A percentile compares a stretch with the other conserved stretches of the same genome.
phyloP scores from a whole-genome alignment of 1,140 invertebrate genomes.

The Plectrocnemia conspersa region DNA sequence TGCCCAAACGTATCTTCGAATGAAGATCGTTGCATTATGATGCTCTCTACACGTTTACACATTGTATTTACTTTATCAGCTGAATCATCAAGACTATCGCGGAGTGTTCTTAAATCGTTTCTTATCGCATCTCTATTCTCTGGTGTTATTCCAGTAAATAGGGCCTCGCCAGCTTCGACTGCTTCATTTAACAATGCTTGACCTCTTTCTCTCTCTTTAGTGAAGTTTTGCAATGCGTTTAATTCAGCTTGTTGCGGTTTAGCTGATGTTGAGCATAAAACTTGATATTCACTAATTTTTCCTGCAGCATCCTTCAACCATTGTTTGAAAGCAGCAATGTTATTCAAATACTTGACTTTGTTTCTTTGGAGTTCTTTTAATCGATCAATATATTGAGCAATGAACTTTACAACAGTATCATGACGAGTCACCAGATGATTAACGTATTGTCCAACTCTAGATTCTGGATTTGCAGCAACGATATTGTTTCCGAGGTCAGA shows the following conservation, averaged over 20 bases:
- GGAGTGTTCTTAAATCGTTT: conserved; percentile 71
- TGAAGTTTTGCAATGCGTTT: conserved; percentile 68
- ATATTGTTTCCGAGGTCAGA: conserved; percentile 66
- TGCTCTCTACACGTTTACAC: conserved; percentile 79
- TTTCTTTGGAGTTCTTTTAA: conserved; percentile 63
- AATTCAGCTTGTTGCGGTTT: conserved; percentile 66
- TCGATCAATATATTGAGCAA: conserved; percentile 62
- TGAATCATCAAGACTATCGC: conserved; percentile 78
- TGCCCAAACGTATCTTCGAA: conserved; percentile 86
- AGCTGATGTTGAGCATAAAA: conserved; percentile 58
- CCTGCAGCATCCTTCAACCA: conserved; percentile 75
- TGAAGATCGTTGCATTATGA: conserved; percentile 80
- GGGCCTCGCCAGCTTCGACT: conserved; percentile 78
- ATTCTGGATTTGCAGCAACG: conserved; percentile 72
- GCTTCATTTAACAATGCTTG: conserved; percentile 73
- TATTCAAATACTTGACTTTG: conserved; percentile 61
- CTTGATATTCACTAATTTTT: conserved; percentile 64
- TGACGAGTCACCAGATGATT: conserved; percentile 72
- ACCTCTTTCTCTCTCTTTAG: conserved; percentile 72
- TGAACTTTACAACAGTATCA: conserved; percentile 68
- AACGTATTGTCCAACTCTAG: conserved; percentile 72
- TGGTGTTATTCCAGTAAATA: conserved; percentile 81
- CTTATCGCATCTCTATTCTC: conserved; percentile 82
- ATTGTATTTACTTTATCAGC: conserved; percentile 79
- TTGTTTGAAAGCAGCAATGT: conserved; percentile 65